Conservation (phyloP, 1,140 invertebrate species). For the Littorina saxatilis region DNA sequence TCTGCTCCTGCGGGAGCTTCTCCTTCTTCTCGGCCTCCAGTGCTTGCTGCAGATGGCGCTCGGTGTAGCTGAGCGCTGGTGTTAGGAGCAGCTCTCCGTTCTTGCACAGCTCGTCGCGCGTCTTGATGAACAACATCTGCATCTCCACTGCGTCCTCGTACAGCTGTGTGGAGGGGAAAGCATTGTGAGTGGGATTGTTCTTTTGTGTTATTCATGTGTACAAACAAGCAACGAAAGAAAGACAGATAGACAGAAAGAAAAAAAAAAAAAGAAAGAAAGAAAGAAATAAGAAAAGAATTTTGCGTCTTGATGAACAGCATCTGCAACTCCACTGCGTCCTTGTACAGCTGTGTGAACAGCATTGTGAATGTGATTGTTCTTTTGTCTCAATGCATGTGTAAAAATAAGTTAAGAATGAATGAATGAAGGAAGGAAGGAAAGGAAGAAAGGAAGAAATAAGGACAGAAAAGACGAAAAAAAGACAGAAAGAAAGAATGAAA, state of each 20-base stretch:
- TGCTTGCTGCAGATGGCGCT: slow-evolving; percentile 75
- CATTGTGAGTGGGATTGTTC: neutral
- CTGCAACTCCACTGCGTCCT: slow-evolving; percentile 96
- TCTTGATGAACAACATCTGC: slow-evolving; percentile 92
- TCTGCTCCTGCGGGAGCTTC: slow-evolving; percentile 85
- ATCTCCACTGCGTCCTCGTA: slow-evolving; percentile 97
- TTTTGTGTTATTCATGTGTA: neutral
- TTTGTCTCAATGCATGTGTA: no score
- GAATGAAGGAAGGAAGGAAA: no score
- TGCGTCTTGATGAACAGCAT: slow-evolving; percentile 92
- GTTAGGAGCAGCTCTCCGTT: slow-evolving; percentile 89
- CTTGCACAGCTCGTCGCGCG: slow-evolving; percentile 78
- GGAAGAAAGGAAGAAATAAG: no score
- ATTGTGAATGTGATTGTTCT: no score
- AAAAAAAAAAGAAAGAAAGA: no score
- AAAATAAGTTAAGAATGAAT: no score
- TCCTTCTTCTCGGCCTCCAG: slow-evolving; percentile 86
- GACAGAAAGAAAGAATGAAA: no score
- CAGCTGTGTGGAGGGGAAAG: slow-evolving; percentile 79
- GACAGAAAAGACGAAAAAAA: no score
- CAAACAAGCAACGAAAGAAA: neutral
- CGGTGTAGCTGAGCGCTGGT: slow-evolving; percentile 89
- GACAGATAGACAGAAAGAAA: neutral
- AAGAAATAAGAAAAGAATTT: no score
- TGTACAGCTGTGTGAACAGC: slow-evolving; percentile 96